phyloP scores from a whole-genome alignment of 2,888 invertebrate genomes.

The Cyaniris semiargus region DNA sequence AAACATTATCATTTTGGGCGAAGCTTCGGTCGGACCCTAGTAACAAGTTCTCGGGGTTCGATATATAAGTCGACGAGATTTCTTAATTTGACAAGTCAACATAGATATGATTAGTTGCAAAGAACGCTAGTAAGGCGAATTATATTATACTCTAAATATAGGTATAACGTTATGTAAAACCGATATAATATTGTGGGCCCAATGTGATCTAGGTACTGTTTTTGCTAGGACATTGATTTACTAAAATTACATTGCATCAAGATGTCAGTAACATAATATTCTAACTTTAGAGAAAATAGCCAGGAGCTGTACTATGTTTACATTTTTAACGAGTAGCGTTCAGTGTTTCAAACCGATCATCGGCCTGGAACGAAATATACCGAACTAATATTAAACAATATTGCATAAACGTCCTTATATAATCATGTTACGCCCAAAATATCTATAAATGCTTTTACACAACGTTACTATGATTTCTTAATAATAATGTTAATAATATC shows the following conservation, averaged over 20 bases:
- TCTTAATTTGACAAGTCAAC: neutral
- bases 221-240: no score
- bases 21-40: neutral
- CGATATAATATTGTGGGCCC: neutral
- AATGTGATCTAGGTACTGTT: no score
- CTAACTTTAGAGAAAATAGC: no score
- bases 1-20: no score
- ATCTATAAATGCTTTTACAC: neutral
- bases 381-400: no score
- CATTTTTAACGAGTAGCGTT: no score
- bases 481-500: neutral
- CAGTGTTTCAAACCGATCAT: no score
- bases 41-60: neutral
- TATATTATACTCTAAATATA: constrained; percentile 3
- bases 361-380: no score
- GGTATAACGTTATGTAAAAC: neutral
- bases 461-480: neutral
- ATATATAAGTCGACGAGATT: neutral
- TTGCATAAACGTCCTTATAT: no score
- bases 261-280: no score
- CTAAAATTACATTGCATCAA: no score
- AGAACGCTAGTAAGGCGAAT: constrained; percentile 27
- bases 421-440: neutral
- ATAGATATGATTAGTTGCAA: constrained; percentile 26
- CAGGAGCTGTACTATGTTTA: no score